Evolutionary conservation across 2,113 vertebrate species (phyloP).

Genomic region (Crocuta crocuta): DNA sequence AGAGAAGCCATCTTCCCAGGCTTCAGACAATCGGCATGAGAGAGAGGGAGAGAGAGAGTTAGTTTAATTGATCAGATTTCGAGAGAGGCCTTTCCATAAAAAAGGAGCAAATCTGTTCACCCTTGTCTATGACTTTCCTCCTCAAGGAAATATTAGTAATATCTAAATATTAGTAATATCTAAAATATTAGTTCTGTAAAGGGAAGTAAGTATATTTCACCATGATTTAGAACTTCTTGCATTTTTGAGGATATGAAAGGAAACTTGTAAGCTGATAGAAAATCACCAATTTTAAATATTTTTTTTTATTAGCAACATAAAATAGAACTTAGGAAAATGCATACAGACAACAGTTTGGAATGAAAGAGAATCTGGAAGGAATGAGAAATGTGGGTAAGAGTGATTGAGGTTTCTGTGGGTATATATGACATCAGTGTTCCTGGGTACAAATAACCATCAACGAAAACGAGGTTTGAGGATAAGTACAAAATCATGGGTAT

Average conservation of each 20-base stretch:
- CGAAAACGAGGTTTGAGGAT: not conserved
- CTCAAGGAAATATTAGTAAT: not conserved
- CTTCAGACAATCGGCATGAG: not conserved
- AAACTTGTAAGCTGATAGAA: not conserved
- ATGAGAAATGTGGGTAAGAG: not conserved
- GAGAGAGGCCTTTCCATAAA: not conserved
- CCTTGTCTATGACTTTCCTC: not conserved
- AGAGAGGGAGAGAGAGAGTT: not conserved
- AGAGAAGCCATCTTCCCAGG: not conserved
- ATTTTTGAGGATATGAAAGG: not conserved
- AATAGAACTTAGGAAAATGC: not conserved
- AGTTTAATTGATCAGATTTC: not conserved
- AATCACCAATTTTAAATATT: not conserved
- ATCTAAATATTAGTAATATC: not conserved
- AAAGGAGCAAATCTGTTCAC: not conserved
- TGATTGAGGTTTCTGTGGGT: not conserved
- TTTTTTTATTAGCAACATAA: not conserved
- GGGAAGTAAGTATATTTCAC: not conserved
- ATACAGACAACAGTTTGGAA: not conserved
- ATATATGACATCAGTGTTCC: not conserved
- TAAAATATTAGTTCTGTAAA: not conserved
- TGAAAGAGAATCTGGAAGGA: not conserved
- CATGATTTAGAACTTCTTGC: not conserved
- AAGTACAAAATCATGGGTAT: not conserved
- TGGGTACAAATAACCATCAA: not conserved